These are phyloP conservation scores for Prinia subflava DNA, from an alignment of 2,113 vertebrate genomes.

Conservation along the genomic window DNA sequence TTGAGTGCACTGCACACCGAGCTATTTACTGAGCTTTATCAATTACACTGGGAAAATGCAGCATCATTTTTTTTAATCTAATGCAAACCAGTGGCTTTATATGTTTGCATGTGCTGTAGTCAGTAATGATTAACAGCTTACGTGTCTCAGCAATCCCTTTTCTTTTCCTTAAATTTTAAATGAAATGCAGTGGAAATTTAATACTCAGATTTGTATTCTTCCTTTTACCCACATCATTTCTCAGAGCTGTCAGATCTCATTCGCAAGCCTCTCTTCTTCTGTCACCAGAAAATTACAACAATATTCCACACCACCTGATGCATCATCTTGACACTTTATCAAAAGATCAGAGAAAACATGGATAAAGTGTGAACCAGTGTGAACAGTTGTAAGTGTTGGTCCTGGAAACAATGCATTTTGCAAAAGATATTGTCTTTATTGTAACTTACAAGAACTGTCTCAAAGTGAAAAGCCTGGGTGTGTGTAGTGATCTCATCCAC, in stretches of 20 bases:
- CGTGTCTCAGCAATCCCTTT: not conserved
- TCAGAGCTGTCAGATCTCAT: constrained; percentile 16
- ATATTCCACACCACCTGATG: not conserved
- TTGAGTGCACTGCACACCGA: not conserved
- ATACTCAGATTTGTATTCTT: not conserved
- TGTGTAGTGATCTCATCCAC: not conserved
- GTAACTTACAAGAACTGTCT: not conserved
- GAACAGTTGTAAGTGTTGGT: not conserved
- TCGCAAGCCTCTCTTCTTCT: not conserved
- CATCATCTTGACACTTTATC: not conserved
- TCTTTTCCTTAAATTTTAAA: not conserved
- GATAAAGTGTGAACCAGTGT: not conserved
- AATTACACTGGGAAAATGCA: not conserved
- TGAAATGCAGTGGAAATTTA: not conserved
- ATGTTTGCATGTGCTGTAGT: not conserved
- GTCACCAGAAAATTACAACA: not conserved
- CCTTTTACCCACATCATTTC: not conserved
- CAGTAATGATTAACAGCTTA: not conserved
- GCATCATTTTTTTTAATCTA: not conserved
- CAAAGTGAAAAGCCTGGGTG: not conserved
- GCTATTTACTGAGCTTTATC: not conserved
- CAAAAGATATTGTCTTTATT: not conserved
- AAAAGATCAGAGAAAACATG: not conserved
- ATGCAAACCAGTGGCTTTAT: not conserved
- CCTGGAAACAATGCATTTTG: not conserved